phyloP scores from a whole-genome alignment of 2,888 invertebrate species.

The Tinea trinotella region DNA sequence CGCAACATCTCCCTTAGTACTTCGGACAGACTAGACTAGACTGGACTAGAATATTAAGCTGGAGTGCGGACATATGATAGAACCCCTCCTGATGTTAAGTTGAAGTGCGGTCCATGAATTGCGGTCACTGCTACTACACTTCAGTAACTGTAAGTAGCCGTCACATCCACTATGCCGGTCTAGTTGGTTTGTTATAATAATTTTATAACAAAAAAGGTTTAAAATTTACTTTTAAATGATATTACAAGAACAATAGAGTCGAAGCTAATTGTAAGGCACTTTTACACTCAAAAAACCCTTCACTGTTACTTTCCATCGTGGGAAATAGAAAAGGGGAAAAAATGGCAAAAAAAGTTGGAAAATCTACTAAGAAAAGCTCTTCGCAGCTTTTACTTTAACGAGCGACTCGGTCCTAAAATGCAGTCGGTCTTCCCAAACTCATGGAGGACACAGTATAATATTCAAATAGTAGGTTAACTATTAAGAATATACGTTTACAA shows the following conservation, averaged over 20 bases:
- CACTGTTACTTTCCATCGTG: neutral
- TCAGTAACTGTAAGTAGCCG: no score
- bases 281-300: conserved; percentile 7
- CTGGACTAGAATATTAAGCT: no score
- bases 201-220: no score
- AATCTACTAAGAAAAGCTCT: conserved; percentile 15
- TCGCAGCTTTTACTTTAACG: conserved; percentile 17
- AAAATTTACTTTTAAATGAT: neutral
- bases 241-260: neutral
- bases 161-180: no score
- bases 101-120: no score
- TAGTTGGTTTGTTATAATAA: no score
- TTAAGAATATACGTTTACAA: neutral
- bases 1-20: no score
- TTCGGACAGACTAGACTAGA: no score
- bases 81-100: no score
- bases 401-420: conserved; percentile 15
- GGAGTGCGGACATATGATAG: no score
- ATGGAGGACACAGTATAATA: neutral
- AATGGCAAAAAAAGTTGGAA: neutral
- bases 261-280: conserved; percentile 6
- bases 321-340: neutral
- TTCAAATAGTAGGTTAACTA: neutral
- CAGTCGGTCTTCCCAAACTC: conserved; percentile 7
- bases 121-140: no score